These are phyloP conservation scores for Ophioninae sp. DNA, from an alignment of 2,888 invertebrate genomes.

Conservation along the genomic window DNA sequence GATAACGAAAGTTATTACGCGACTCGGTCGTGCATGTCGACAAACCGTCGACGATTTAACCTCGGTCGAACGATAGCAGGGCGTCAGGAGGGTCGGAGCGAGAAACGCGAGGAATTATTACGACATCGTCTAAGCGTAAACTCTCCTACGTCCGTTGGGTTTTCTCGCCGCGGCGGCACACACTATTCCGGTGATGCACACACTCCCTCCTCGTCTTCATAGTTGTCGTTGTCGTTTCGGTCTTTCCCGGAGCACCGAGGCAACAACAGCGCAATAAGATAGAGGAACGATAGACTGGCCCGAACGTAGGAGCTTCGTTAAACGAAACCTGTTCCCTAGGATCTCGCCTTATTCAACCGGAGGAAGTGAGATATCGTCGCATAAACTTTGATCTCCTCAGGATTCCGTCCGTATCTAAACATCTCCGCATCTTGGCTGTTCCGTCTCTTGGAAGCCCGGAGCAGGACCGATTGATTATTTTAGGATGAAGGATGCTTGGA, in stretches of 20 bases:
- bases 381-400: constrained; percentile 48
- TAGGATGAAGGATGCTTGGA: neutral
- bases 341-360: constrained; percentile 53
- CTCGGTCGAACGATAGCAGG: constrained; percentile 53
- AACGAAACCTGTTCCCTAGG: constrained; percentile 70
- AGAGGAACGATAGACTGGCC: constrained; percentile 35
- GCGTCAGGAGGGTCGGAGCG: constrained; percentile 10
- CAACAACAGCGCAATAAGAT: constrained; percentile 54
- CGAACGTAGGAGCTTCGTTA: constrained; percentile 67
- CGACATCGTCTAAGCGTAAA: constrained; percentile 58
- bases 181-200: constrained; percentile 45
- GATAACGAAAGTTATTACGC: constrained; percentile 74
- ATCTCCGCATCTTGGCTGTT: constrained; percentile 29
- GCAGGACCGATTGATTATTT: constrained; percentile 37
- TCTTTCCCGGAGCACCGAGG: constrained; percentile 22
- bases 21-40: constrained; percentile 72
- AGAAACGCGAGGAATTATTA: constrained; percentile 63
- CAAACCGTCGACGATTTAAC: constrained; percentile 67
- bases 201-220: constrained; percentile 33
- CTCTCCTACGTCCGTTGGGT: constrained; percentile 46
- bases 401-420: constrained; percentile 34
- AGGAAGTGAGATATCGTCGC: constrained; percentile 65
- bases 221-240: constrained; percentile 31
- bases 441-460: constrained; percentile 15
- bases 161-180: constrained; percentile 20